Base-by-base conservation (phyloP, 2,888 invertebrate genomes). In the Andrena marginata region DNA sequence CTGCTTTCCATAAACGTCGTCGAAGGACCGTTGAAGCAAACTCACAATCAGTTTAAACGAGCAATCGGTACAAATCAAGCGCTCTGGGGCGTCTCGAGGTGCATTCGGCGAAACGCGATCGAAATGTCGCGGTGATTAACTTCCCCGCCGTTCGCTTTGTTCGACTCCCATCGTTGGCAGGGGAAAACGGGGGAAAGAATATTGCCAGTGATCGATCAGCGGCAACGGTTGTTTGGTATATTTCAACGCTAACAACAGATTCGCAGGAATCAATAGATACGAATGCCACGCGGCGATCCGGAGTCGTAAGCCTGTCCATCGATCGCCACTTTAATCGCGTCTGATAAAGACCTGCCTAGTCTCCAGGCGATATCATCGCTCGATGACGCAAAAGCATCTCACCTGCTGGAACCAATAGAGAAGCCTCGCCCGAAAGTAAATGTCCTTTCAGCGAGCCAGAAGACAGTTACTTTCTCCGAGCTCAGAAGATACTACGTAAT, bases 381-480 rank as follows among this genome's bases (percentile, higher is more conserved):
- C 42, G 42, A 13, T 64, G 64, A 33, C 42, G 63, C 33, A 48
- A 35, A 42, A 49, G 35, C 65, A 26, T 29, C 49, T 67, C 48
- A 29, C 29, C 67, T 16, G n/a, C 6, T n/a, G 42, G 51, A 67
- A 26, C 13, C 29, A 8, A 4, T 8, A 62, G 48, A 7, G 13
- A 62, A 48, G 51, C 6, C 48, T 62, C 67, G 49, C 3, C 29
- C 67, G 80, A 62, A 72, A 78, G 67, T 62, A 67, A 77, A 77
- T 65, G 35, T 23, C 62, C 67, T 48, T 77, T 65, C 42, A 69
- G 33, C 35, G 56, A 63, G 54, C 20, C 70, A 29, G 31, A 8
- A 51, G 33, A 16, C 20, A 48, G 51, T 73, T 69, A 80, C 79
- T 80, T 80, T 81, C 73, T 73, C 79, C 69, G 78, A 23, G n/a